A percentile compares a stretch with the other conserved stretches of the same genome.
Conservation (phyloP, 2,113 vertebrate species). For the Tyrannus savana region DNA sequence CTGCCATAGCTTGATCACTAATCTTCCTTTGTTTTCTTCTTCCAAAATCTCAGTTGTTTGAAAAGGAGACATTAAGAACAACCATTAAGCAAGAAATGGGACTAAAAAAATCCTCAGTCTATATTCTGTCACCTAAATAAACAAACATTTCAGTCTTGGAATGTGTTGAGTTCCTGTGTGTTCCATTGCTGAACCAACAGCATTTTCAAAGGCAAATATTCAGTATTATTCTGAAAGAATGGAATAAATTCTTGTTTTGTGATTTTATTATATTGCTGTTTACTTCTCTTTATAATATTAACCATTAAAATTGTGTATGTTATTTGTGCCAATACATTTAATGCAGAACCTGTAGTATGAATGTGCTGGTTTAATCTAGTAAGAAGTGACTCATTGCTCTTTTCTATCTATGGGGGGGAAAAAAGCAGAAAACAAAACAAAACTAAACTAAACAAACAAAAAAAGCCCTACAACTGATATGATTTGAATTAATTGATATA, state of each 20-base stretch:
- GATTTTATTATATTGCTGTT: not conserved
- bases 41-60: not conserved
- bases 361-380: not conserved
- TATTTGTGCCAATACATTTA: not conserved
- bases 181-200: not conserved
- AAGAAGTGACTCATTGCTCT: not conserved
- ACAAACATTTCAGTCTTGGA: not conserved
- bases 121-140: not conserved
- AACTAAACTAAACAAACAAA: not conserved
- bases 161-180: not conserved
- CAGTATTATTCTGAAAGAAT: not conserved
- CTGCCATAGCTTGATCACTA: not conserved
- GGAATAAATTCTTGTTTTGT: not conserved
- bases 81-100: not conserved
- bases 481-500: not conserved
- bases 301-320: not conserved
- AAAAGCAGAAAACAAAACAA: not conserved
- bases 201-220: not conserved
- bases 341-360: not conserved
- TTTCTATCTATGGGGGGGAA: not conserved
- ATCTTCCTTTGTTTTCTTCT: not conserved
- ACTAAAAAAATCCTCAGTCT: not conserved
- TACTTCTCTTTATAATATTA: not conserved
- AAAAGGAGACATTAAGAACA: not conserved
- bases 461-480: not conserved